Percentiles rank a stretch among this genome's conserved stretches.
These are phyloP conservation scores for Myrmecobius fasciatus DNA, from an alignment of 2,113 vertebrate species.

Conservation along the genomic window DNA sequence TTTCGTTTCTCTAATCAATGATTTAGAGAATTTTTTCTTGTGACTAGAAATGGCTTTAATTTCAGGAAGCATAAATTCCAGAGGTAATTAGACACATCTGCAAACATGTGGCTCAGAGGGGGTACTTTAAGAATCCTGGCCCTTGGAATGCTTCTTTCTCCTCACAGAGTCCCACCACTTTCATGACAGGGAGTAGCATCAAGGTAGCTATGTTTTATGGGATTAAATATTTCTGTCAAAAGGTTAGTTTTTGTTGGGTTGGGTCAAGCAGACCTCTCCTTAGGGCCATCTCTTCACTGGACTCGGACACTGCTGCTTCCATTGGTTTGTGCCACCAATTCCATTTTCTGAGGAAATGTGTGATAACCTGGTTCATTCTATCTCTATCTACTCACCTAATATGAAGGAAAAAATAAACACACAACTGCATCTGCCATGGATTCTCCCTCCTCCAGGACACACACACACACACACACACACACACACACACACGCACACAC, in stretches of 20 bases:
- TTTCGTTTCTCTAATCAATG: no score
- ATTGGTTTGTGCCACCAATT: neutral
- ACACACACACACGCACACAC: no score
- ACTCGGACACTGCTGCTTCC: neutral
- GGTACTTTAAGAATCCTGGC: no score
- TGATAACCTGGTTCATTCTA: neutral
- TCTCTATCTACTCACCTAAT: neutral
- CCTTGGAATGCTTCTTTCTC: no score
- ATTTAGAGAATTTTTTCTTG: no score
- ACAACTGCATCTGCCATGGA: no score
- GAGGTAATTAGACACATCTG: no score
- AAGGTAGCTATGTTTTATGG: neutral
- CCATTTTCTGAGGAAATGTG: neutral
- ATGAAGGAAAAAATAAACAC: neutral
- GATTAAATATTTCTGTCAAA: neutral
- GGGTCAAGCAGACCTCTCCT: neutral
- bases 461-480: no score
- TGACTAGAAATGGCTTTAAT: no score
- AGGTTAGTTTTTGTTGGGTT: neutral
- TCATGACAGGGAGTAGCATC: neutral
- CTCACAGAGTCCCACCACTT: neutral
- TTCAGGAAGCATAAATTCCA: neutral
- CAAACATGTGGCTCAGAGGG: no score
- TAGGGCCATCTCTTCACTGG: neutral
- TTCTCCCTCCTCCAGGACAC: no score